These are phyloP conservation scores for Ascidia mentula DNA, from an alignment of 23 tunicate species.

Conservation along the genomic window DNA sequence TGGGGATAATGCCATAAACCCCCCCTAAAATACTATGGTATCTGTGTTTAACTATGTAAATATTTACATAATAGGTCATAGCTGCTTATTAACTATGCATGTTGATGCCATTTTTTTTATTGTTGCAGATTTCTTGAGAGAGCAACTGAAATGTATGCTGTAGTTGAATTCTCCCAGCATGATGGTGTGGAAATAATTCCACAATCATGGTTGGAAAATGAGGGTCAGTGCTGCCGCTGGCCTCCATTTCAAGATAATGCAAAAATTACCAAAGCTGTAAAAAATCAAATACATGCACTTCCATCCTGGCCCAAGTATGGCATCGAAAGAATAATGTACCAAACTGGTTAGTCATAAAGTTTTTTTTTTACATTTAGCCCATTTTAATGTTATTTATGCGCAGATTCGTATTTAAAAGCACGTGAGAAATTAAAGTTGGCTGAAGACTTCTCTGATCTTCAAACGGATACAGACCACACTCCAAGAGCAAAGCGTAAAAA, in stretches of 20 bases:
- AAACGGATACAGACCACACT: neutral
- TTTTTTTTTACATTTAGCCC: neutral
- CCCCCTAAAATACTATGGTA: neutral
- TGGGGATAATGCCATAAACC: neutral
- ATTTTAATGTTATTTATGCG: neutral
- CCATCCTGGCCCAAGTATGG: neutral
- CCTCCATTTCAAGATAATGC: neutral
- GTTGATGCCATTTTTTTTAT: neutral
- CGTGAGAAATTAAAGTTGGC: neutral
- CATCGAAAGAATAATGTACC: neutral
- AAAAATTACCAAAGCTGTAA: neutral
- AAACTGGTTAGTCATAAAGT: neutral
- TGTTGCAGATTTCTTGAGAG: neutral
- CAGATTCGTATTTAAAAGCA: neutral
- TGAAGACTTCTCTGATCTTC: neutral
- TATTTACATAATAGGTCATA: neutral
- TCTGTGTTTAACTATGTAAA: neutral
- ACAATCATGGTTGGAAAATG: neutral
- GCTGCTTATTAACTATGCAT: neutral
- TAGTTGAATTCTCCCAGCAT: neutral
- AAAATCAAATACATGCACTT: neutral
- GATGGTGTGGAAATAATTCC: slow-evolving; percentile 1
- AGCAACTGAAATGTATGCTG: neutral
- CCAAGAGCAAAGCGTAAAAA: neutral
- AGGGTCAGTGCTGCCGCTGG: slow-evolving; percentile 1